A percentile compares a stretch with the other conserved stretches of the same genome.
Evolutionary conservation across 2,797 vertebrate species (phyloP).

Genomic region (Carcharodon carcharias): DNA sequence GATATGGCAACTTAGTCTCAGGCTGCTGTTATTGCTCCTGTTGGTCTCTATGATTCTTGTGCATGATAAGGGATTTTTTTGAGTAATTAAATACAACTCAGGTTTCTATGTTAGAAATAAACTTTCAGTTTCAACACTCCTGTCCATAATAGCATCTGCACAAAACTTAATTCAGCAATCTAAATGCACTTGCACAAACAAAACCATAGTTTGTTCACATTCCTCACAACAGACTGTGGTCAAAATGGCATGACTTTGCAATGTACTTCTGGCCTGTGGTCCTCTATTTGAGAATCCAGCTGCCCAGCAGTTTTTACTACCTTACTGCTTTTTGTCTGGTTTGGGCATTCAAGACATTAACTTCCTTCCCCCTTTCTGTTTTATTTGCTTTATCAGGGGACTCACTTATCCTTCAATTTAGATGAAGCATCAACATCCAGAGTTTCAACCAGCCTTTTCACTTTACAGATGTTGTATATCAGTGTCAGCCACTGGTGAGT

Average conservation of each 20-base stretch:
- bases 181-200: neutral
- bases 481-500: neutral
- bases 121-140: too few species aligned
- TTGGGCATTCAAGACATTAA: neutral
- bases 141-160: neutral
- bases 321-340: neutral
- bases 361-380: too few species aligned
- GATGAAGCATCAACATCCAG: neutral
- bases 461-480: neutral
- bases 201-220: neutral
- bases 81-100: neutral
- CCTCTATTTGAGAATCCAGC: neutral
- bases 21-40: neutral
- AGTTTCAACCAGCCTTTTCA: neutral
- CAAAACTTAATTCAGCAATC: neutral
- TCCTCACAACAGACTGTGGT: neutral
- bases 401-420: neutral
- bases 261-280: too few species aligned
- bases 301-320: neutral
- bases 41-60: neutral
- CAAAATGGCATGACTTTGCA: neutral
- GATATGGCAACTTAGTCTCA: too few species aligned
- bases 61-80: neutral
- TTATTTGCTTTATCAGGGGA: too few species aligned
- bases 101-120: neutral